Percentiles rank a stretch among this genome's conserved stretches.
Evolutionary conservation across 2,113 vertebrate genomes (phyloP).

Genomic region (Ammospiza caudacuta): DNA sequence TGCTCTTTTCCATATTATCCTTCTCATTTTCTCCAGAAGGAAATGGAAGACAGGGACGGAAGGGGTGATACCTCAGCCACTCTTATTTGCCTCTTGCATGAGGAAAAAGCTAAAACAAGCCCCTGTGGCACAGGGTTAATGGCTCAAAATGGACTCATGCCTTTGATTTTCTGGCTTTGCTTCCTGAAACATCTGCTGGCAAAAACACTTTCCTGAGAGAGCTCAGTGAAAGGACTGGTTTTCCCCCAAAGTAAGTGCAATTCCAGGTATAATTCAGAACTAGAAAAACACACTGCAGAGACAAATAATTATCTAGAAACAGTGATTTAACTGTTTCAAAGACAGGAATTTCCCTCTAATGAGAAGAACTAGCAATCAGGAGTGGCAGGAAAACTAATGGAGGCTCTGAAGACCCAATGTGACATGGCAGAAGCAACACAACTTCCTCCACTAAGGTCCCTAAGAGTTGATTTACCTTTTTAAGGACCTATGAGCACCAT

Average conservation of each 20-base stretch:
- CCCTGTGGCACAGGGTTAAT: not conserved
- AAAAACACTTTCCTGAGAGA: not conserved
- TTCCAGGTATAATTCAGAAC: conserved; percentile 1
- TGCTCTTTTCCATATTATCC: not conserved
- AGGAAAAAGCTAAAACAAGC: conserved; percentile 6
- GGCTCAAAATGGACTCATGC: not conserved
- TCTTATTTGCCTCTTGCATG: not conserved
- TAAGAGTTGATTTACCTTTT: not conserved
- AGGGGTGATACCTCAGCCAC: not conserved
- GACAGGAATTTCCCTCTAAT: not conserved
- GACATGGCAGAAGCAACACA: not conserved
- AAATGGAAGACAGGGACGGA: not conserved
- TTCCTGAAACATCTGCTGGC: not conserved
- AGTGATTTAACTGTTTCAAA: not conserved
- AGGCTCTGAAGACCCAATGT: not conserved
- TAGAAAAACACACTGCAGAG: not conserved
- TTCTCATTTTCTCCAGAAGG: not conserved
- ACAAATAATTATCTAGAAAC: not conserved
- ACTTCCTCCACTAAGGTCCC: not conserved
- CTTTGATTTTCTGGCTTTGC: conserved; percentile 35
- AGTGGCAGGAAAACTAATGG: not conserved
- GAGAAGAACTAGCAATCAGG: not conserved
- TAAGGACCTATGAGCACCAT: not conserved
- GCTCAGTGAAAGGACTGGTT: not conserved
- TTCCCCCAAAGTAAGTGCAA: not conserved